Percentiles rank a stretch among this genome's conserved stretches.
phyloP scores from a whole-genome alignment of 2,888 invertebrate species.

The Sarcophaga rosellei region DNA sequence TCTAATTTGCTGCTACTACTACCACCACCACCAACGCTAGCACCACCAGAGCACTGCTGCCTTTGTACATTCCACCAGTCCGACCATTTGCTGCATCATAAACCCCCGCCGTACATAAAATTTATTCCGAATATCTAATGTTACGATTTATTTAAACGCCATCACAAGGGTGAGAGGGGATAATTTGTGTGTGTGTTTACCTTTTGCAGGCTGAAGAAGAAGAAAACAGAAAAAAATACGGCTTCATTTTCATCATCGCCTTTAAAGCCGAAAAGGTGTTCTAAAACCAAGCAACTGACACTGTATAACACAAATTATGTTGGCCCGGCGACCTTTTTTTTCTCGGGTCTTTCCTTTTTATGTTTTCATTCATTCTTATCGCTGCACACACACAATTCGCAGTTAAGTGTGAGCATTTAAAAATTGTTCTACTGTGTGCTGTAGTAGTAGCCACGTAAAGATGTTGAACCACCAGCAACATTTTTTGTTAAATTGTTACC shows the following conservation, averaged over 20 bases:
- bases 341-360: conserved; percentile 41
- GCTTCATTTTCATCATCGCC: conserved; percentile 57
- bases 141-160: conserved; percentile 19
- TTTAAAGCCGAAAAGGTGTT: conserved; percentile 53
- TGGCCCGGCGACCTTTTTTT: conserved; percentile 64
- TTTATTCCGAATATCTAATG: conserved; percentile 29
- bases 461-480: background rate
- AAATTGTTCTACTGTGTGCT: conserved; percentile 61
- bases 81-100: conserved; percentile 3
- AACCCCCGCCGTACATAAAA: conserved; percentile 5
- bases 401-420: conserved; percentile 80
- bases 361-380: background rate
- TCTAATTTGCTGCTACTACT: conserved; percentile 70
- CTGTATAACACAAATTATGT: conserved; percentile 45
- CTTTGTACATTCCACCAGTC: conserved; percentile 5
- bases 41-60: background rate
- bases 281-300: background rate
- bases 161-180: background rate
- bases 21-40: background rate
- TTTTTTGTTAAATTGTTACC: background rate
- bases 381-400: conserved; percentile 77
- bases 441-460: background rate
- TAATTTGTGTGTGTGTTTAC: conserved; percentile 19
- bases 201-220: background rate
- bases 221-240: too few species aligned